These are phyloP conservation scores for Micromesistius poutassou DNA, from an alignment of 2,797 vertebrate species.

Conservation along the genomic window DNA sequence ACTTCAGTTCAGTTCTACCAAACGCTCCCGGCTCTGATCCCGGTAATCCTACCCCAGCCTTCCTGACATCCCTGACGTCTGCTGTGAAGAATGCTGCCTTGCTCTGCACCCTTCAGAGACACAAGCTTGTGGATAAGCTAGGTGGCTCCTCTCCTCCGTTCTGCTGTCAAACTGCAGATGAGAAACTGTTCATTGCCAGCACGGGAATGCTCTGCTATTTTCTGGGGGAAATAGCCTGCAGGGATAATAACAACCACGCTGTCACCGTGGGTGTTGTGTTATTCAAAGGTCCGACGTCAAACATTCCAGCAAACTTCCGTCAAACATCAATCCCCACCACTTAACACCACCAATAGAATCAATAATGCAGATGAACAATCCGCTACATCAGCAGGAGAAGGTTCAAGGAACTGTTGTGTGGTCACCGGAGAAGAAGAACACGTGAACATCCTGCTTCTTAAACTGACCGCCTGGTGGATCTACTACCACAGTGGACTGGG, in stretches of 20 bases:
- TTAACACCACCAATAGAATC: conserved; percentile 9
- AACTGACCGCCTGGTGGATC: conserved; percentile 10
- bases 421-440: conserved; percentile 23
- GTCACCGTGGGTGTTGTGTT: conserved; percentile 23
- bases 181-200: conserved; percentile 50
- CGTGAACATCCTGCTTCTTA: conserved; percentile 33
- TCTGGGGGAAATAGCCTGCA: conserved; percentile 42
- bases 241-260: conserved; percentile 23
- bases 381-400: not conserved
- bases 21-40: conserved; percentile 37
- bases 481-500: conserved; percentile 37
- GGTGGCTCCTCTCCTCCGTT: conserved; percentile 62
- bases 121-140: conserved; percentile 59
- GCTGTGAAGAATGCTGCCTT: conserved; percentile 37
- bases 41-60: conserved; percentile 51
- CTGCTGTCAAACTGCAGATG: conserved; percentile 57
- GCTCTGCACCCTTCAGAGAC: conserved; percentile 27
- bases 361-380: conserved; percentile 40
- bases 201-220: conserved; percentile 57
- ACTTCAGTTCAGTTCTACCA: conserved; percentile 27
- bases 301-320: conserved; percentile 20
- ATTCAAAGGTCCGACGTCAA: conserved; percentile 28
- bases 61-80: conserved; percentile 43
- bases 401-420: conserved; percentile 12
- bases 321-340: not conserved